phyloP scores from a whole-genome alignment of 2,113 vertebrate genomes.

The Columba livia region DNA sequence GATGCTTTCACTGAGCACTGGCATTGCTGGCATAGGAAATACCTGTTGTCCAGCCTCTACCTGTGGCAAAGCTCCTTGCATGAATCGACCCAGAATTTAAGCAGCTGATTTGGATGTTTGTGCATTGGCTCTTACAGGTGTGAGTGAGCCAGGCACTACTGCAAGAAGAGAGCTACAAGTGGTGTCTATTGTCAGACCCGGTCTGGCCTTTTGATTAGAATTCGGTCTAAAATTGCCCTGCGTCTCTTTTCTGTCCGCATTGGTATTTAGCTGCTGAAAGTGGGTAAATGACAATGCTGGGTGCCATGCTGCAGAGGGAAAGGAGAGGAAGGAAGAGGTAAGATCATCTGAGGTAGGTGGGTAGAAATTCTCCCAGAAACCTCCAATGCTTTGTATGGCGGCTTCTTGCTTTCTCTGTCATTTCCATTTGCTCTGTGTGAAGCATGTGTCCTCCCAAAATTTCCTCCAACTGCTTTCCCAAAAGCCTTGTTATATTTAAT shows the following conservation, averaged over 20 bases:
- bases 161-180: not conserved
- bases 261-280: not conserved
- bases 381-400: rapidly evolving
- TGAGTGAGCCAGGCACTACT: not conserved
- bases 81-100: not conserved
- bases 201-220: not conserved
- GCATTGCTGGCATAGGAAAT: not conserved
- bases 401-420: not conserved
- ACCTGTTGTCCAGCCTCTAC: not conserved
- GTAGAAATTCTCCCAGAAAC: not conserved
- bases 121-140: not conserved
- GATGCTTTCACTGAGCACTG: not conserved
- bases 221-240: not conserved
- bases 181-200: not conserved
- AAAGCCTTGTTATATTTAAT: slow-evolving; percentile 14
- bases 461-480: not conserved
- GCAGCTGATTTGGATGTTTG: not conserved
- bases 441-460: not conserved
- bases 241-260: rapidly evolving
- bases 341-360: not conserved
- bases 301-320: not conserved
- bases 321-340: not conserved
- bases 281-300: not conserved
- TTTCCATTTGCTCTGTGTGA: not conserved
- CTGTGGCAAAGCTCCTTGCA: not conserved